Percentiles rank a stretch among this genome's conserved stretches.
phyloP scores from a whole-genome alignment of 1,140 invertebrate species.

The Radopholus similis region DNA sequence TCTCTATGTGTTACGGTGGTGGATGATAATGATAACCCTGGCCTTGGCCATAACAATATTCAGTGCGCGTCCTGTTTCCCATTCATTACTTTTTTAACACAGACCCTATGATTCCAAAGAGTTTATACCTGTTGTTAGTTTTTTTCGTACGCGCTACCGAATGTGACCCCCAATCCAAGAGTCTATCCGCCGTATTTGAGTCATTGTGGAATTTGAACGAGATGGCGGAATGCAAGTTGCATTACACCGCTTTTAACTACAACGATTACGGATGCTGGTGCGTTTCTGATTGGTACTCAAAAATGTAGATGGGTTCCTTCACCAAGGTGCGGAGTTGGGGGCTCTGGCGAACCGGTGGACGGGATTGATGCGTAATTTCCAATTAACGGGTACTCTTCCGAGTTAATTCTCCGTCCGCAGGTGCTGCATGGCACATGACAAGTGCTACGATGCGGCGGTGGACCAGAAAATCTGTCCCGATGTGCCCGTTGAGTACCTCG shows the following conservation, averaged over 20 bases:
- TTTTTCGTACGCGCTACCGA: not conserved
- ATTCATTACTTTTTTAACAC: too few relatives aligned
- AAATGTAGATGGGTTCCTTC: not conserved
- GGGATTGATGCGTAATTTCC: constrained; percentile 26
- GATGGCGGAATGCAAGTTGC: constrained; percentile 35
- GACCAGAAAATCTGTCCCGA: constrained; percentile 23
- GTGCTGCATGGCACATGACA: constrained; percentile 27
- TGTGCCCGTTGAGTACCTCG: constrained; percentile 22
- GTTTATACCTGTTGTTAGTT: not conserved
- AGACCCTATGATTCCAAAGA: too few relatives aligned
- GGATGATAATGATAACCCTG: too few relatives aligned
- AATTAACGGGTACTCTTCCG: constrained; percentile 1
- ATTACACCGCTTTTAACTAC: constrained; percentile 25
- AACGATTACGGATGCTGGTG: constrained; percentile 37
- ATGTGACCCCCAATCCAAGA: too few relatives aligned
- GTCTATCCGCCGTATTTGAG: not conserved
- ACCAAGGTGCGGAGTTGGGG: constrained; percentile 28
- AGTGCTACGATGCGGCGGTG: constrained; percentile 31
- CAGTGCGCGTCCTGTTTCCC: too few relatives aligned
- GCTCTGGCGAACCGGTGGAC: constrained; percentile 22
- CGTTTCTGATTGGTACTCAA: not conserved
- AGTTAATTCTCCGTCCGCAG: not conserved
- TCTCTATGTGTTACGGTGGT: too few relatives aligned
- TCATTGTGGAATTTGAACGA: constrained; percentile 31
- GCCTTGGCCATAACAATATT: too few relatives aligned